Base-by-base conservation (phyloP, 2,888 invertebrate genomes). In the Melipona bicolor region DNA sequence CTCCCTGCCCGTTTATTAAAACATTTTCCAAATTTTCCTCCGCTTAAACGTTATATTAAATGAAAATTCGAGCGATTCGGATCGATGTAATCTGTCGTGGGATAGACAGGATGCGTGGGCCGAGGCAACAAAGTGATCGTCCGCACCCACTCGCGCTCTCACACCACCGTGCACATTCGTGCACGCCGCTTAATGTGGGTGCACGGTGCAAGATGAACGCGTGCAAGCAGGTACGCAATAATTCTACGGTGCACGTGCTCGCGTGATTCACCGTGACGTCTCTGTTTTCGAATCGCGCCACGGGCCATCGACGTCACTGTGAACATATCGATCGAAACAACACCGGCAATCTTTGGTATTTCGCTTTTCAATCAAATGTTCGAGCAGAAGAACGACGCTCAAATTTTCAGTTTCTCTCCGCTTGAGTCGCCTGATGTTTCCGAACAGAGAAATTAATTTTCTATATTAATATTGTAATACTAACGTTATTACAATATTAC, bases 201-300 rank as follows among this genome's bases (percentile, higher is more conserved):
- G 84, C 71, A 79, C 73, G 59, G 65, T 67, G 79, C 83, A 79
- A 83, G 89, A 83, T 83, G 84, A 84, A 84, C 78, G 83, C 74
- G 81, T 77, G 77, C 83, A 74, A 80, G 82, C 82, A 83, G 84
- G 80, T 85, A 86, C 83, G 88, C 77, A 84, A 86, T 86, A 89
- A 86, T 88, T 84, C 78, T 71, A 62, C 54, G 61, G 62, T 77
- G 77, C 80, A 80, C 86, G 82, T 89, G 79, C 74, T 88, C 79
- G 79, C 77, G 83, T 86, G 84, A 86, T 69, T 76, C 85, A 77
- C 49, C 49, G n/a, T n/a, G 69, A 84, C 79, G 69, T 79, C 70
- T 83, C 78, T 78, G 73, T 78, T 83, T 74, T 73, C 84, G 74
- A 83, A 43, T 11, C 65, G 56, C 49, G 67, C 67, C 67, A 67